These are phyloP conservation scores for Phrynosoma platyrhinos DNA, from an alignment of 2,113 vertebrate genomes.

Conservation along the genomic window DNA sequence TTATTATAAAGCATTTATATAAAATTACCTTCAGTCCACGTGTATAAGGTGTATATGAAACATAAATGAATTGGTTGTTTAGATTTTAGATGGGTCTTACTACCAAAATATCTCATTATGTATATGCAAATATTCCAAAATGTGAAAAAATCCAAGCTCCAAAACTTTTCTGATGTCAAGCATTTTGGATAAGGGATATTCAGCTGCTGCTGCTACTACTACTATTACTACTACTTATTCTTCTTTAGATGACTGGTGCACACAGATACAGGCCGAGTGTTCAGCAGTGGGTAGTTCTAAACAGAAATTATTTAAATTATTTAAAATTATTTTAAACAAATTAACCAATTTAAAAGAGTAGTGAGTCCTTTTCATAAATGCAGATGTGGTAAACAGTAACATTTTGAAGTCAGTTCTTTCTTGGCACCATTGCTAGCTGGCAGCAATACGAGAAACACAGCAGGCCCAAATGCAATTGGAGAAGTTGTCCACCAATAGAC, in stretches of 20 bases:
- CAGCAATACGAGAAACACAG: background rate
- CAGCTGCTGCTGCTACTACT: too few relatives aligned
- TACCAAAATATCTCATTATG: too few relatives aligned
- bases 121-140: too few relatives aligned
- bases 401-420: background rate
- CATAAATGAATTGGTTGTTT: too few relatives aligned
- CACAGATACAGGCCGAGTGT: background rate
- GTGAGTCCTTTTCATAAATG: background rate
- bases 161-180: too few relatives aligned
- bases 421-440: background rate
- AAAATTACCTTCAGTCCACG: too few relatives aligned
- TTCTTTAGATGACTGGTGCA: background rate
- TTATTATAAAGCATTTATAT: too few relatives aligned
- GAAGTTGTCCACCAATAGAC: conserved; percentile 20
- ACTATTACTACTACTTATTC: too few relatives aligned
- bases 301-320: background rate
- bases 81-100: too few relatives aligned
- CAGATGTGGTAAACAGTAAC: conserved; percentile 1
- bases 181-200: too few relatives aligned
- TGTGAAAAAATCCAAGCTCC: too few relatives aligned
- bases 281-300: background rate
- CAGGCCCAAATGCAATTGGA: conserved; percentile 38
- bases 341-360: background rate
- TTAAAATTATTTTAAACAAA: background rate
- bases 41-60: too few relatives aligned